Evolutionary conservation across 2,888 invertebrate genomes (phyloP).

Genomic region (Tigriopus californicus): DNA sequence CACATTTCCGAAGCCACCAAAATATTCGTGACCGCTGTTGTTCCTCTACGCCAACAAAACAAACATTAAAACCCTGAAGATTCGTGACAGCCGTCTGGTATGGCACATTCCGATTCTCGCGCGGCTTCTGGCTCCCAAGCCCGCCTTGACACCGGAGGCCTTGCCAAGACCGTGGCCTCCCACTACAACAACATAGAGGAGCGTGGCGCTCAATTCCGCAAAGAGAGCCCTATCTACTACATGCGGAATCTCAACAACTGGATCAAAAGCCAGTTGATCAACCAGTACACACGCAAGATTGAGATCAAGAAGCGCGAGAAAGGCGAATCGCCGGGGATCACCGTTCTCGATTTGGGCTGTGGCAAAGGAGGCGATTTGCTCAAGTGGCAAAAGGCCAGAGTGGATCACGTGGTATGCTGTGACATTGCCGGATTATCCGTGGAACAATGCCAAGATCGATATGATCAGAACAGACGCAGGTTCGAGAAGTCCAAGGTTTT

Average conservation of each 20-base stretch:
- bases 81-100: too few relatives aligned
- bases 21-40: too few relatives aligned
- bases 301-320: conserved; percentile 16
- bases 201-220: conserved; percentile 54
- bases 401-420: conserved; percentile 57
- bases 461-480: conserved; percentile 46
- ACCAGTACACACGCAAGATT: conserved; percentile 33
- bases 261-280: conserved; percentile 88
- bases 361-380: conserved; percentile 95
- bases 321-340: conserved; percentile 26
- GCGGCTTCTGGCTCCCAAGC: too few relatives aligned
- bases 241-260: conserved; percentile 97
- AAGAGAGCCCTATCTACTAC: conserved; percentile 73
- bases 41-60: too few relatives aligned
- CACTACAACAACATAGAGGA: conserved; percentile 85
- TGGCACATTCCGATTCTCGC: too few relatives aligned
- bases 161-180: conserved; percentile 47
- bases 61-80: too few relatives aligned
- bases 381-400: conserved; percentile 67
- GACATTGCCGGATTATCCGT: conserved; percentile 87
- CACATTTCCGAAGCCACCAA: too few relatives aligned
- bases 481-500: too few relatives aligned
- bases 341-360: conserved; percentile 81
- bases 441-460: conserved; percentile 69
- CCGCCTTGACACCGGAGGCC: conserved; percentile 10